A percentile compares a stretch with the other conserved stretches of the same genome.
Conservation (phyloP, 2,888 invertebrate species). For the Glyphotaelius pellucidus region DNA sequence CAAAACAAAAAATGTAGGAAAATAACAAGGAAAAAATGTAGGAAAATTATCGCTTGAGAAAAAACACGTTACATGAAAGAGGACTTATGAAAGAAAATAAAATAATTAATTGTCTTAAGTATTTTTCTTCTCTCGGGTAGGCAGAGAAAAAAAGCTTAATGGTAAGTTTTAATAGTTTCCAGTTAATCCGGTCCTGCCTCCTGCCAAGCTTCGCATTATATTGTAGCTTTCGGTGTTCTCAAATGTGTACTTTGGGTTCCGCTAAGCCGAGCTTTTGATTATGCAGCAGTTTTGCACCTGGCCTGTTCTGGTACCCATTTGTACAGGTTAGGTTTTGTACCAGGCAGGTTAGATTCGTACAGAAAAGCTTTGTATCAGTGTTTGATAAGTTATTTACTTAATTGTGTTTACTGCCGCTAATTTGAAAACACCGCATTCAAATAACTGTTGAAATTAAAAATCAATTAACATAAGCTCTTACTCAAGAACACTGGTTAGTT, state of each 20-base stretch:
- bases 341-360: background rate
- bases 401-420: no score
- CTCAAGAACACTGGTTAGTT: no score
- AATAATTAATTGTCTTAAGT: background rate
- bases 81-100: background rate
- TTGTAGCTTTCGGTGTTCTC: conserved; percentile 16
- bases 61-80: no score
- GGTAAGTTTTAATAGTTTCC: background rate
- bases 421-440: no score
- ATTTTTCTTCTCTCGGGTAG: background rate
- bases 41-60: no score
- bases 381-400: background rate
- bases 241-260: background rate
- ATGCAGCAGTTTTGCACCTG: conserved; percentile 5
- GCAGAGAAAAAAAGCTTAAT: background rate
- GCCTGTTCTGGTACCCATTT: background rate
- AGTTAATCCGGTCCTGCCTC: background rate
- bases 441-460: no score
- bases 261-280: background rate
- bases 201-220: background rate
- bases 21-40: no score
- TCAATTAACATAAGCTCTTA: no score
- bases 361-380: background rate
- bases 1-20: no score
- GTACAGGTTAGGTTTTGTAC: background rate